Percentiles rank a stretch among this genome's conserved stretches.
Conservation (phyloP, 1,140 invertebrate genomes). For the Octopus sinensis region DNA sequence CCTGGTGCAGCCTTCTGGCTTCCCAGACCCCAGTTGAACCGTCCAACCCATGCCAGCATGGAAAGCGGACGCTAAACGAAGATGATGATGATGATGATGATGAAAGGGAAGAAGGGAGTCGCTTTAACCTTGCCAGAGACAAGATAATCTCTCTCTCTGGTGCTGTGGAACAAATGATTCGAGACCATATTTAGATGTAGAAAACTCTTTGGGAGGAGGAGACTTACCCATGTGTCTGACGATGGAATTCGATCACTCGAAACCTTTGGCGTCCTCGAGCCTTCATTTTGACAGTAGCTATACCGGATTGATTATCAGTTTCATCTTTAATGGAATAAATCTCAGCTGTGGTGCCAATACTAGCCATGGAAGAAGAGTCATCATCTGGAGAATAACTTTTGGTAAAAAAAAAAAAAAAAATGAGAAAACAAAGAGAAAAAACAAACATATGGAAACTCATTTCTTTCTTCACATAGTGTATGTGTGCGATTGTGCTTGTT, state of each 20-base stretch:
- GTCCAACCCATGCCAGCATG: no score
- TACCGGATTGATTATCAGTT: constrained; percentile 53
- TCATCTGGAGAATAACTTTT: constrained; percentile 19
- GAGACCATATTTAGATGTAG: constrained; percentile 6
- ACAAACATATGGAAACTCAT: no score
- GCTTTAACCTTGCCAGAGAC: background rate
- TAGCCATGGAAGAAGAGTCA: constrained; percentile 32
- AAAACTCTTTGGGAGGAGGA: background rate
- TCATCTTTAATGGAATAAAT: constrained; percentile 67
- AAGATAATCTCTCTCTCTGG: background rate
- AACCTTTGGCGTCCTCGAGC: constrained; percentile 71
- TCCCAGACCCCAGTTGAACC: no score
- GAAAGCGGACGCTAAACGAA: no score
- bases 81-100: background rate
- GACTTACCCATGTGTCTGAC: constrained; percentile 60
- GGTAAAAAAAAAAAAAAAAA: no score
- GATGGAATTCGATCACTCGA: constrained; percentile 59
- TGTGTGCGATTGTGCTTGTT: no score
- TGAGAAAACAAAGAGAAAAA: no score
- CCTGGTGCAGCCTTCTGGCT: no score
- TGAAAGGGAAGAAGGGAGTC: background rate
- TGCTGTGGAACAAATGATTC: background rate
- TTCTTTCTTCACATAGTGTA: no score
- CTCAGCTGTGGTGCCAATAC: constrained; percentile 71
- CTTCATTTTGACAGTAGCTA: constrained; percentile 57